phyloP scores from a whole-genome alignment of 2,888 invertebrate genomes.

The Diloba caeruleocephala region DNA sequence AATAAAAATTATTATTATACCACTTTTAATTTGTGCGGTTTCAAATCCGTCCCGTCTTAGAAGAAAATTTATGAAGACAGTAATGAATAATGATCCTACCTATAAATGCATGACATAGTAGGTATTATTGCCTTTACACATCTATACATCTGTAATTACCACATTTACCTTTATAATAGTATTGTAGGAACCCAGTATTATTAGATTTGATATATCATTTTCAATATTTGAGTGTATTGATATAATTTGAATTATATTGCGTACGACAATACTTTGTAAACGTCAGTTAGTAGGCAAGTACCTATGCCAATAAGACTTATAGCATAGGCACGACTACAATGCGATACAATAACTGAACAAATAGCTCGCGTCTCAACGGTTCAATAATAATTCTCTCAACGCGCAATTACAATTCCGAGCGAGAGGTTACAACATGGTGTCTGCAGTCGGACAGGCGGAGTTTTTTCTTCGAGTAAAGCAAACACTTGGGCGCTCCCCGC shows the following conservation, averaged over 20 bases:
- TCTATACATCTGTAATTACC: too few species aligned
- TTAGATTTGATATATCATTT: too few species aligned
- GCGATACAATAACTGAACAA: slow-evolving; percentile 50
- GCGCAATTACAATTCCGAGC: slow-evolving; percentile 59
- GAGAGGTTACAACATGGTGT: slow-evolving; percentile 67
- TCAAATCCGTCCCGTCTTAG: too few species aligned
- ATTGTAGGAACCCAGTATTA: too few species aligned
- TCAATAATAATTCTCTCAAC: slow-evolving; percentile 59
- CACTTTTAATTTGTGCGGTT: too few species aligned
- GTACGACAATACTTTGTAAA: slow-evolving; percentile 14
- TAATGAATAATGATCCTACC: too few species aligned
- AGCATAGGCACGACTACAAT: slow-evolving; percentile 32
- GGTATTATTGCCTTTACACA: too few species aligned
- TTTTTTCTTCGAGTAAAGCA: slow-evolving; percentile 64
- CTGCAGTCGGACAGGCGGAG: slow-evolving; percentile 64
- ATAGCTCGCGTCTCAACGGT: slow-evolving; percentile 51
- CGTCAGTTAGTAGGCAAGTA: slow-evolving; percentile 29
- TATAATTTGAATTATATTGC: slow-evolving; percentile 1
- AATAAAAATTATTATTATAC: too few species aligned
- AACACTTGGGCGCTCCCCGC: slow-evolving; percentile 40
- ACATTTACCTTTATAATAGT: too few species aligned
- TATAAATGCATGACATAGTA: too few species aligned
- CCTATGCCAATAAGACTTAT: slow-evolving; percentile 24
- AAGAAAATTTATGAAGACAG: too few species aligned
- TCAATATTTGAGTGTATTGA: slow-evolving; percentile 1